Base-by-base conservation (phyloP, 2,888 invertebrate genomes). In the Malthinus flaveolus region DNA sequence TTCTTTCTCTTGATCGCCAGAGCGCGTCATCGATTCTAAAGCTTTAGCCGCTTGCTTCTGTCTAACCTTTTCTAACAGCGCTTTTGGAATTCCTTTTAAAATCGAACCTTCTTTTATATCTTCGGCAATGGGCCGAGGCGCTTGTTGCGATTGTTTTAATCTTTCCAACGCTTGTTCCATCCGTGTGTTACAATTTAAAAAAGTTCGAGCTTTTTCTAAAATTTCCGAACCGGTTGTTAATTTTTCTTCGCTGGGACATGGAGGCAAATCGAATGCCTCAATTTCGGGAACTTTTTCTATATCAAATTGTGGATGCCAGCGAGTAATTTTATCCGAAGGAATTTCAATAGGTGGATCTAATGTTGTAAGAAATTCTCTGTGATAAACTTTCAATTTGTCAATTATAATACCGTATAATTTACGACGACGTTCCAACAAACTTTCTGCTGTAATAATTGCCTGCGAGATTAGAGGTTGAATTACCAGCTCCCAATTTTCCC, bases 271-370 rank as follows among this genome's bases (percentile, higher is more conserved):
- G 0, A 85, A 83, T 53, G 82, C 76, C 64, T 87, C 86, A 51
- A 97, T 85, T 62, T 93, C 90, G 0, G 89, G 86, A 47, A 95
- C 86, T 66, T 84, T 85, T 73, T 96, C 95, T 36, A 96, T 79
- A 70, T 89, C 88, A 75, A 97, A 97, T 67, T 89, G 88, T 1
- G 95, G 94, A 84, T 97, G 97, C 96, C 96, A 97, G 48, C 94
- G 86, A 2, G 88, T 89, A 44, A 97, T 80, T 73, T 89, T 89
- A 12, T 87, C 83, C 66, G 87, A 86, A 1, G 88, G 82, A 49
- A 95, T 86, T n/a, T 80, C 76, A 79, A 95, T 84, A 2, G 95
- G 93, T 32, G 90, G 88, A 64, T 88, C 88, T 54, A 95, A 77
- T 36, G 83, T 83, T 33, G 80, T 77, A 44, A 96, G 79, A 74